Evolutionary conservation across 2,113 vertebrate genomes (phyloP), one percentile per base, ranked within the genome.

Genomic region (Danionella cerebrum): DNA sequence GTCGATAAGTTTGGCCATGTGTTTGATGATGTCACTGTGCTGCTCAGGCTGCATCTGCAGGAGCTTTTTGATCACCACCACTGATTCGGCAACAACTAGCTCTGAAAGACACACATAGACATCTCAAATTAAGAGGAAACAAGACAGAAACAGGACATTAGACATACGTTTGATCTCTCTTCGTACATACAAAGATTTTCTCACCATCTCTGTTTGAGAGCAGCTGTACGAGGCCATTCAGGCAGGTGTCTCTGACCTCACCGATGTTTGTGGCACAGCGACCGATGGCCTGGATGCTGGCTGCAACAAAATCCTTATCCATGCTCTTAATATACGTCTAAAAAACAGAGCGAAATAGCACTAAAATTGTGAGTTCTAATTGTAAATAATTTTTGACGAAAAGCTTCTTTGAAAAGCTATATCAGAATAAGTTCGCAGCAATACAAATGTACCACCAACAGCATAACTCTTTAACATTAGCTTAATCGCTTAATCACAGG

Each of bases 311-410:
- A 75, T 97, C 94, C 78, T 98, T 98, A 79, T 99, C 96, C 93
- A 96, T 95, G 79, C 96, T 99, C 74, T 95, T 95, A 64, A 99
- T 98, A 78, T 98, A 99, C 0, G 96, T 99, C 96, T 99, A 70
- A 1, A 65, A 31, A 1, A 47, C 10, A 48, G 35, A 60, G 18
- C 25, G 24, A 52, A 3, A n/a, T 42, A 42, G 14, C 4, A 19
- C 12, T 29, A 18, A 42, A 47, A 18, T 13, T 6, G 1, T 90
- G n/a, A n/a, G n/a, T n/a, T n/a, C n/a, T n/a, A n/a, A n/a, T n/a
- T n/a, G n/a, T n/a, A n/a, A n/a, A n/a, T n/a, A n/a, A n/a, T n/a
- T n/a, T n/a, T n/a, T n/a, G n/a, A n/a, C n/a, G n/a, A n/a, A n/a
- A n/a, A n/a, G n/a, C n/a, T n/a, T n/a, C n/a, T n/a, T n/a, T n/a